Conservation (phyloP, 2,888 invertebrate genomes). For the Hypomecis atomaria region DNA sequence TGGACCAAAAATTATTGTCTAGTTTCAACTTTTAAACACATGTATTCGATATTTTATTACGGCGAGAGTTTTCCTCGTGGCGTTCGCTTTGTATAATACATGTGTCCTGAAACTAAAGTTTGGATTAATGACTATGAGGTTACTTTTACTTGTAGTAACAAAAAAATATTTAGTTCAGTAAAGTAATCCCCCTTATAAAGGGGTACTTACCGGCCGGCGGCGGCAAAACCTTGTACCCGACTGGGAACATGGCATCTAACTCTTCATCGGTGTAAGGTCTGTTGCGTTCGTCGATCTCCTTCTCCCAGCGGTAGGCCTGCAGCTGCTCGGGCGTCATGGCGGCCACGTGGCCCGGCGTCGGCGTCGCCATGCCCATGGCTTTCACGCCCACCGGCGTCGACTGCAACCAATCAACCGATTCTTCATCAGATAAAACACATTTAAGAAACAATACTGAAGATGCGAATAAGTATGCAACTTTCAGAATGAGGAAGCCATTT, state of each 20-base stretch:
- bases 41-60: constrained; percentile 60
- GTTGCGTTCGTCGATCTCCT: constrained; percentile 99
- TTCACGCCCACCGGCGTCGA: constrained; percentile 95
- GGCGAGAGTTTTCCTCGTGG: constrained; percentile 55
- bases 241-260: constrained; percentile 98
- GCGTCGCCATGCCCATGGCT: constrained; percentile 99
- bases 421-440: neutral
- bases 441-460: too few species aligned
- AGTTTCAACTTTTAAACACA: constrained; percentile 63
- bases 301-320: constrained; percentile 98
- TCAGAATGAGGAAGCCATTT: too few species aligned
- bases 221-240: constrained; percentile 98
- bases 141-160: constrained; percentile 48
- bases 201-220: constrained; percentile 92
- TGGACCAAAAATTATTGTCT: constrained; percentile 67
- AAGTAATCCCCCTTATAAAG: constrained; percentile 35
- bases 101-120: constrained; percentile 82
- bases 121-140: constrained; percentile 75
- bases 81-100: constrained; percentile 71
- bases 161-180: constrained; percentile 41
- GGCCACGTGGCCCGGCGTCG: constrained; percentile 97
- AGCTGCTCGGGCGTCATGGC: constrained; percentile 99
- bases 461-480: too few species aligned
- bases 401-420: constrained; percentile 46
- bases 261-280: constrained; percentile 98